Evolutionary conservation across 2,888 invertebrate genomes (phyloP).

Genomic region (Tinea semifulvella): DNA sequence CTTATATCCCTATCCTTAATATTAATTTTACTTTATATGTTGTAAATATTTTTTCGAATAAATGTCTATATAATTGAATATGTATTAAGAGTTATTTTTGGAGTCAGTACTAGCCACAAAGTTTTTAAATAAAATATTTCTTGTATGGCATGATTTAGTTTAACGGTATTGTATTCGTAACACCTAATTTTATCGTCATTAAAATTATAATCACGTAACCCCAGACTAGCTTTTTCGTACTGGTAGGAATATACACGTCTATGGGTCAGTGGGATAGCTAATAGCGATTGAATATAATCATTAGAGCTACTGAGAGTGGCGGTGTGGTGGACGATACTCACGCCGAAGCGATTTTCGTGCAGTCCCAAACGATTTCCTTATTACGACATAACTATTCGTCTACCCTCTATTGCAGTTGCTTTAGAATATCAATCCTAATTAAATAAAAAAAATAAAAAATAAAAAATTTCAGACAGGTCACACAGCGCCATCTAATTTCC

Average conservation of each 20-base stretch:
- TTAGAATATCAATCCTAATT: background rate
- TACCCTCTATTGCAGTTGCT: slow-evolving; percentile 1
- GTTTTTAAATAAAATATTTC: too few species aligned
- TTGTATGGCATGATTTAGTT: too few species aligned
- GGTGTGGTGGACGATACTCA: slow-evolving; percentile 30
- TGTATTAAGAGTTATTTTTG: too few species aligned
- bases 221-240: background rate
- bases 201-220: background rate
- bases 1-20: too few species aligned
- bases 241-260: background rate
- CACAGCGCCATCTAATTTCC: too few species aligned
- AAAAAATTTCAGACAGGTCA: too few species aligned
- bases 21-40: too few species aligned
- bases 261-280: slow-evolving; percentile 21
- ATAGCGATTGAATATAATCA: slow-evolving; percentile 37
- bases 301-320: slow-evolving; percentile 34
- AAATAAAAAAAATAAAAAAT: too few species aligned
- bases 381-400: slow-evolving; percentile 26
- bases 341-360: slow-evolving; percentile 52
- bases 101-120: too few species aligned
- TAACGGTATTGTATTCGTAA: too few species aligned
- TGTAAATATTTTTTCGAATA: too few species aligned
- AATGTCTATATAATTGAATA: too few species aligned
- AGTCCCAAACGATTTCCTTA: slow-evolving; percentile 51
- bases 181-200: background rate